Base-by-base conservation (phyloP, 2,797 vertebrate species). In the Limnodromus scolopaceus region DNA sequence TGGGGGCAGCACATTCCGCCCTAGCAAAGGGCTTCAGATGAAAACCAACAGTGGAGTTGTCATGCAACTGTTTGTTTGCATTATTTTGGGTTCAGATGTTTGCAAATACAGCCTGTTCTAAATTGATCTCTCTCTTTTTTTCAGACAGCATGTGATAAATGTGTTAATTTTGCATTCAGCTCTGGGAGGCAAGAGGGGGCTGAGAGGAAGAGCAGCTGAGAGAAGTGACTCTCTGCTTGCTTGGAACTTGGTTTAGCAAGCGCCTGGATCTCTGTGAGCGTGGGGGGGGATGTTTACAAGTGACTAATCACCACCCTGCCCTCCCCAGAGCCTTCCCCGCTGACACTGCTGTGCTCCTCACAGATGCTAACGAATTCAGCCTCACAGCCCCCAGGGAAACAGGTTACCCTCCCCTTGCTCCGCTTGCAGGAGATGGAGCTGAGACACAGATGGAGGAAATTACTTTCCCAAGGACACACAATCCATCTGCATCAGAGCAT, bases 71-170 rank as follows among this genome's bases (percentile, higher is more conserved):
- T 61, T 93, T 93, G 90, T 95, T 94, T 94, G 81, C 13, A 23
- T 83, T 95, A 92, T 88, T 96, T 77, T 83, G 72, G 83, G 66
- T 83, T 96, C 82, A 82, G 78, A 96, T 93, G 95, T 96, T 97
- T 97, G 95, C 92, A 97, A 97, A 97, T 92, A 94, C 53, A 91
- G 81, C 53, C 69, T 91, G 81, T 71, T 96, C 93, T 94, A 92
- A 94, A 96, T 25, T 54, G 85, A 88, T 93, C 11, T 48, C 46
- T 83, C 41, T 83, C 28, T 65, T 68, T 15, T 89, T 93, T 79
- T 89, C 85, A 96, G 92, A 79, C 15, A 0, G 49, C 13, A 2
- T 93, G 75, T 92, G 92, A 95, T 86, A 96, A 96, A 96, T 82
- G 75, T 86, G 92, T 90, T 95, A 63, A 96, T 93, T 96, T 94